Evolutionary conservation across 2,797 vertebrate genomes (phyloP).

Genomic region (Spinus pinus): DNA sequence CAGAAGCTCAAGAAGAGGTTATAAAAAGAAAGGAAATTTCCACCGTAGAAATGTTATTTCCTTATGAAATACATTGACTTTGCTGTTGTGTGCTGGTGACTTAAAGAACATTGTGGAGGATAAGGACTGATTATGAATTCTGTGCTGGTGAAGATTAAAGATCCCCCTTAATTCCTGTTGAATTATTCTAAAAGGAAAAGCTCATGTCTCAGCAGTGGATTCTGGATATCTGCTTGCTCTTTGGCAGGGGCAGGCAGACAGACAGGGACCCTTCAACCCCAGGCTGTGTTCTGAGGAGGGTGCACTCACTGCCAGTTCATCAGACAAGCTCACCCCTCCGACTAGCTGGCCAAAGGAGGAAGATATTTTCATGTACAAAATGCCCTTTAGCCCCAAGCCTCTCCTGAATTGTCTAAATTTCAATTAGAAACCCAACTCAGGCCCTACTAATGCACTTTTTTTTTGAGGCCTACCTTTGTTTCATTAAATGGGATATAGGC

Average conservation of each 20-base stretch:
- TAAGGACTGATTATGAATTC: background rate
- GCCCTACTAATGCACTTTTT: background rate
- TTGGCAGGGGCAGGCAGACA: background rate
- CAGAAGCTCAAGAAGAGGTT: background rate
- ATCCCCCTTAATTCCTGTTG: background rate
- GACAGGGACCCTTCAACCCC: background rate
- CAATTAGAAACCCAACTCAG: background rate
- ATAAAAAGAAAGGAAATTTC: background rate
- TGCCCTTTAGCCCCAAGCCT: background rate
- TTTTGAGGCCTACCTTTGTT: background rate
- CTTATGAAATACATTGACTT: background rate
- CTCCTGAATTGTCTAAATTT: background rate
- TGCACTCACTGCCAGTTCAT: background rate
- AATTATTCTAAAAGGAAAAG: constrained; percentile 41
- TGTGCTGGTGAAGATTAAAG: constrained; percentile 9
- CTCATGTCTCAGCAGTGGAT: background rate
- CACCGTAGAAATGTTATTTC: background rate
- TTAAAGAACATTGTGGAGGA: background rate
- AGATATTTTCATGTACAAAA: background rate
- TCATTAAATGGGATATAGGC: background rate
- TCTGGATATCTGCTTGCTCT: background rate
- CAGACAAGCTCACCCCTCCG: background rate
- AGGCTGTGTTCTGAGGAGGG: background rate
- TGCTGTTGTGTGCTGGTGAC: background rate
- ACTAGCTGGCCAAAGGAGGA: background rate